Evolutionary conservation across 30 jellyfish, hydroid and myxozoan species (phyloP), one percentile per base, ranked within the genome.

Genomic region (Aurelia aurita): DNA sequence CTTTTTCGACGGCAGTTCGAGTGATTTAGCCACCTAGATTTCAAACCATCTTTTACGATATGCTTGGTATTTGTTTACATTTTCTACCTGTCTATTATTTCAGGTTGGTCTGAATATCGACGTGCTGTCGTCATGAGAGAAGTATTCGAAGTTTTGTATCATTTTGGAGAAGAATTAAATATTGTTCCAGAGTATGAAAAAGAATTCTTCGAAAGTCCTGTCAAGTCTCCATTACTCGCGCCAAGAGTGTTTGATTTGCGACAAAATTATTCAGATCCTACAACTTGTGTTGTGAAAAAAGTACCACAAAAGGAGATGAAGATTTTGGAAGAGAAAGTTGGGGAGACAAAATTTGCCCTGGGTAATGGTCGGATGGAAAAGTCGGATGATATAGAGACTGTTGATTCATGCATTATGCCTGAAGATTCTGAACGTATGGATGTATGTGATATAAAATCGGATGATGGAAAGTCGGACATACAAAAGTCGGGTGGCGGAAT

Each of bases 91-190:
- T n/a, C 49, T 62, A 55, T 68, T 51, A 18, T 43, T 72, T 34
- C 53, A 94, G 99, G 99, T 35, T 94, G 99, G 99, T 94, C 99
- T 3, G 99, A 94, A 72, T 94, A 94, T 57, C 91, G 99, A 9
- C 74, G 99, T 28, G 99, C 99, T 7, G 99, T 94, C n/a, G 96
- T 94, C 32, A 94, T 94, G 96, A 93, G 99, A 47, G 99, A 94
- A 74, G 99, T 94, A n/a, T 94, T 94, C 59, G 99, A 94, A 77
- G 97, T 94, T 32, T 44, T 94, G 58, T 89, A 88, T 74, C 90
- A 87, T 25, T 85, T 94, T 44, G 88, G 97, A 39, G 35, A 15
- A 27, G 87, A 80, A 47, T 69, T 85, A 21, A 75, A 82, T 28
- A 72, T 69, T 11, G 84, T 94, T 14, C 99, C 99, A 10, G 95